Percentiles rank a stretch among this genome's conserved stretches.
These are phyloP conservation scores for Mizuhopecten yessoensis DNA, from an alignment of 1,140 invertebrate genomes.

Conservation along the genomic window DNA sequence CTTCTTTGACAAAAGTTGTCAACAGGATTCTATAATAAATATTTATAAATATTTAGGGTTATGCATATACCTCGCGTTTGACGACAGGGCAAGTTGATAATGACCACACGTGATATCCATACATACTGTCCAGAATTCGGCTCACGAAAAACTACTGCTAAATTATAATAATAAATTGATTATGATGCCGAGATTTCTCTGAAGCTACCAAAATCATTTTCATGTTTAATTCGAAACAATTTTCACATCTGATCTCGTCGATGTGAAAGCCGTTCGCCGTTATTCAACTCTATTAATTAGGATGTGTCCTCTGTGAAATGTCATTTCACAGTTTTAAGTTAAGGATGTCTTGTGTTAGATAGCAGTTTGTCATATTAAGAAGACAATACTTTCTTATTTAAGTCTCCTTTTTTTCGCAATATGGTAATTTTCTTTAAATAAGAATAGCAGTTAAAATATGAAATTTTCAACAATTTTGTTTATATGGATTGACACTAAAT, in stretches of 20 bases:
- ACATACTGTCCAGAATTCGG: background rate
- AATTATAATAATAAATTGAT: too few species aligned
- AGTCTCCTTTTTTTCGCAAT: background rate
- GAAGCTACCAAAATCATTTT: background rate
- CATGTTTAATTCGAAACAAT: background rate
- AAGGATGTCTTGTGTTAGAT: background rate
- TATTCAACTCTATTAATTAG: background rate
- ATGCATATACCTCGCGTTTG: background rate
- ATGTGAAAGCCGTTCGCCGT: slow-evolving; percentile 25
- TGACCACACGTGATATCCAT: too few species aligned
- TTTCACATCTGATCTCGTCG: background rate
- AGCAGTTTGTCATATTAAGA: background rate
- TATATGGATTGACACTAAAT: too few species aligned
- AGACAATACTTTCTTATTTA: background rate
- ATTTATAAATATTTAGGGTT: background rate
- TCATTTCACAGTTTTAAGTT: slow-evolving; percentile 14
- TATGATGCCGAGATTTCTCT: background rate
- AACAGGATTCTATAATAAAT: background rate
- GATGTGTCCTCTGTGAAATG: background rate
- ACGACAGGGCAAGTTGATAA: background rate
- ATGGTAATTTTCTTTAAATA: background rate
- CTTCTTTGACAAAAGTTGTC: slow-evolving; percentile 24
- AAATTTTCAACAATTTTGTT: too few species aligned
- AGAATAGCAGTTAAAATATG: too few species aligned
- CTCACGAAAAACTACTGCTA: background rate